Evolutionary conservation across 35 echinoderm and acorn worm genomes (phyloP).

Genomic region (Stichopus chloronotus): DNA sequence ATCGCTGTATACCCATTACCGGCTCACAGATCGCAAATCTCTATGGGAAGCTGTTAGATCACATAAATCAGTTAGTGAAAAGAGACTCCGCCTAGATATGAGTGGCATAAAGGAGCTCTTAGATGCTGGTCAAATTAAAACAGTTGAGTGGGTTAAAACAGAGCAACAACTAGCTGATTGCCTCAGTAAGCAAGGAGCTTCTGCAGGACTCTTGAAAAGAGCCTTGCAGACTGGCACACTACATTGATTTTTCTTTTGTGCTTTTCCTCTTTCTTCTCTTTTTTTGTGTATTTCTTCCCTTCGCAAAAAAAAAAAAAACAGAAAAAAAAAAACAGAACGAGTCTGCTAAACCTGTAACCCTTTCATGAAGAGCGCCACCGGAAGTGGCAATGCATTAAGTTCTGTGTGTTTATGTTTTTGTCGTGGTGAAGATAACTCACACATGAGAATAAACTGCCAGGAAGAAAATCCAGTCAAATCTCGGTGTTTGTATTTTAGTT

Average conservation of each 20-base stretch:
- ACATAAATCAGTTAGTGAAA: constrained; percentile 39
- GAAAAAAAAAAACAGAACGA: not conserved
- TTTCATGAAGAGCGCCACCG: not conserved
- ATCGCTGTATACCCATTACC: not conserved
- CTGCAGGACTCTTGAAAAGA: no score
- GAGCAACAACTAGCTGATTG: constrained; percentile 49
- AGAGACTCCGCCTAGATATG: constrained; percentile 49
- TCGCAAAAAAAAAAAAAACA: no score
- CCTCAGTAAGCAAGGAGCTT: not conserved
- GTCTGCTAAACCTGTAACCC: not conserved
- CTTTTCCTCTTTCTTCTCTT: no score
- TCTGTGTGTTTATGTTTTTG: not conserved
- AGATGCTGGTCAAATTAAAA: constrained; percentile 30
- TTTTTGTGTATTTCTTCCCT: no score
- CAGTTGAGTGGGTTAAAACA: constrained; percentile 38
- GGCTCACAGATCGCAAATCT: constrained; percentile 39
- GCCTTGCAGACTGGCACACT: not conserved
- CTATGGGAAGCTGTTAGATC: constrained; percentile 37
- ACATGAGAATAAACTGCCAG: not conserved
- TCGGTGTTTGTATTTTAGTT: not conserved
- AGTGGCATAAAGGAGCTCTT: constrained; percentile 50
- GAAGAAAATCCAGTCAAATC: not conserved
- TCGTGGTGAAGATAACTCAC: not conserved
- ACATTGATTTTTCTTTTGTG: not conserved
- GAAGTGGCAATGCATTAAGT: not conserved